Conservation (phyloP, 2,113 vertebrate genomes). For the Aspidoscelis tigris region DNA sequence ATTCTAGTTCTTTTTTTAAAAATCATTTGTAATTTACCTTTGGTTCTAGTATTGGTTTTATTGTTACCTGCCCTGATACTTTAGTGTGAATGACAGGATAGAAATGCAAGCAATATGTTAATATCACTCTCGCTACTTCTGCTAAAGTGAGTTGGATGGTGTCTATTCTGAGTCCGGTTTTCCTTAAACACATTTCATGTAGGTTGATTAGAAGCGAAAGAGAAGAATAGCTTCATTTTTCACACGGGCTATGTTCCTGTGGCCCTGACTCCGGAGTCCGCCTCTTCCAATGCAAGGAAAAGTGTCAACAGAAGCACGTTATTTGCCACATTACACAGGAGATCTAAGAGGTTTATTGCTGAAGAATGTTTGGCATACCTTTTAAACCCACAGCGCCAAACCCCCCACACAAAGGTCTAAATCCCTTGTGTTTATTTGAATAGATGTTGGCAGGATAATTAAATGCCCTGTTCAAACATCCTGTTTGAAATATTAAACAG, state of each 20-base stretch:
- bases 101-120: neutral
- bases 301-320: slow-evolving; percentile 62
- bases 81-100: too few relatives aligned
- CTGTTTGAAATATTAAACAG: slow-evolving; percentile 76
- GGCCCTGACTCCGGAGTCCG: slow-evolving; percentile 24
- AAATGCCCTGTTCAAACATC: slow-evolving; percentile 70
- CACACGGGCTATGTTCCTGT: neutral
- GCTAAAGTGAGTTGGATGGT: neutral
- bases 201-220: neutral
- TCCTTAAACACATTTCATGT: neutral
- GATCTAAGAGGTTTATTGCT: slow-evolving; percentile 68
- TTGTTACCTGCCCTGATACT: too few relatives aligned
- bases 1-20: too few relatives aligned
- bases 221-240: slow-evolving; percentile 14
- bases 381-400: slow-evolving; percentile 57
- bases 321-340: slow-evolving; percentile 51
- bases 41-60: too few relatives aligned
- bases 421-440: slow-evolving; percentile 73
- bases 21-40: too few relatives aligned
- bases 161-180: neutral
- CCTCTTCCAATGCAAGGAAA: slow-evolving; percentile 51
- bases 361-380: slow-evolving; percentile 70
- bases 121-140: neutral
- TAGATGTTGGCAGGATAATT: slow-evolving; percentile 75
- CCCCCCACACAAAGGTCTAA: slow-evolving; percentile 46